Evolutionary conservation across 2,797 vertebrate genomes (phyloP).

Genomic region (Mus spretus): DNA sequence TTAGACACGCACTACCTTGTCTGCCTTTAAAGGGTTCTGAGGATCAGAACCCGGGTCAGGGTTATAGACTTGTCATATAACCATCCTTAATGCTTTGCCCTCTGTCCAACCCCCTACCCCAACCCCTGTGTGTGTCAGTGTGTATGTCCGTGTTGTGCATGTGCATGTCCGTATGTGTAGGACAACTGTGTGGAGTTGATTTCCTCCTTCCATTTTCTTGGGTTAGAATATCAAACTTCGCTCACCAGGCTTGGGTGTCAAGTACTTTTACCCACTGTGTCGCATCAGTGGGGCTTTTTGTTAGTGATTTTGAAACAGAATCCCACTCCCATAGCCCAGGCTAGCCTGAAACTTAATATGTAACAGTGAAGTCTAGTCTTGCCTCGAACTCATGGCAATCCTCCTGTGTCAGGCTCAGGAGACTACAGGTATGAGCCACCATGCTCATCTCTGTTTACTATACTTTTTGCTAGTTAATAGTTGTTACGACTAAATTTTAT

Average conservation of each 20-base stretch:
- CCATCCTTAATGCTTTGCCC: neutral
- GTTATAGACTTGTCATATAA: neutral
- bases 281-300: neutral
- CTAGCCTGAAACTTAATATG: neutral
- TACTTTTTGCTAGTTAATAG: neutral
- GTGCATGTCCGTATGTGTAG: rapidly evolving
- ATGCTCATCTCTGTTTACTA: neutral
- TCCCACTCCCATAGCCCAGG: neutral
- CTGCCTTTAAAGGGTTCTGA: neutral
- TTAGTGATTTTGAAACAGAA: neutral
- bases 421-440: neutral
- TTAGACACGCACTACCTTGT: neutral
- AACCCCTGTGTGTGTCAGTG: too few relatives aligned
- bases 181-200: neutral
- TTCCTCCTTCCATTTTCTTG: neutral
- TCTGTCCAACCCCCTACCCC: neutral
- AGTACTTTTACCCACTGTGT: neutral
- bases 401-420: neutral
- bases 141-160: too few relatives aligned
- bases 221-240: neutral
- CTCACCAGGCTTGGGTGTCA: neutral
- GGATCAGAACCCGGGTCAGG: neutral
- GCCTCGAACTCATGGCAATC: neutral
- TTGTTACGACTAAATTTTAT: neutral
- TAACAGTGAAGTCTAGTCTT: neutral